Evolutionary conservation across 92 coral and sea anemone genomes (phyloP), one percentile per base, ranked within the genome.

Genomic region (Siderastrea siderea): DNA sequence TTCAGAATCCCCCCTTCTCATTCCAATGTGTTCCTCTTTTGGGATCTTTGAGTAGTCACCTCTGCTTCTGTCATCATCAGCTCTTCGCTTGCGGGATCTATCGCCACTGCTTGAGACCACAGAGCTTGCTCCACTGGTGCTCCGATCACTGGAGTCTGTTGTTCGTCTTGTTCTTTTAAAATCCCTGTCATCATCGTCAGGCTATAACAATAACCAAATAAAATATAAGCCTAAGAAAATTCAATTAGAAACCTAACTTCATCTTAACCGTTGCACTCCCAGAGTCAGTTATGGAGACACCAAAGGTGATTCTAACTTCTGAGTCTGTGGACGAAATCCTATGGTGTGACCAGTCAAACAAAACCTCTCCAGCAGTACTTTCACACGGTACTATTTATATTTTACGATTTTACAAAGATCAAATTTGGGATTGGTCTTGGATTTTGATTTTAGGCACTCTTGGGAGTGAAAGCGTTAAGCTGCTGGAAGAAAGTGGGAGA

Each of bases 181-280:
- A 80, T 97, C 99, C 58, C 99, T 90, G 77, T 97, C 99, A 79
- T 97, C 99, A 51, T 97, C 99, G 87, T 97, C 99, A 14, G 96
- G 89, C 98, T 97, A 68, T 14, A 70, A 51, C 2, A 74, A 87
- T 12, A 73, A 16, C 7, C 54, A 43, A 51, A 63, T 8, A 48
- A 43, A 38, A 48, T 10, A 14, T 44, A 3, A 74, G 5, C 17
- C 5, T 26, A 26, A 26, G 38, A 0, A 26, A 26, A 43, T 43
- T 58, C 13, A 47, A 17, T 50, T 63, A 15, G 15, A 19, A 63
- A 63, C 16, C 26, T 63, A 11, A 55, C 2, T 7, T 7, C 7
- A 7, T 55, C 61, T 55, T 4, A 55, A 55, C 11, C 61, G 12
- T 7, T 55, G 3, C 61, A 55, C 61, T 4, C 12, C 61, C 61